Evolutionary conservation across 2,888 invertebrate species (phyloP).

Genomic region (Tetragnatha montana): DNA sequence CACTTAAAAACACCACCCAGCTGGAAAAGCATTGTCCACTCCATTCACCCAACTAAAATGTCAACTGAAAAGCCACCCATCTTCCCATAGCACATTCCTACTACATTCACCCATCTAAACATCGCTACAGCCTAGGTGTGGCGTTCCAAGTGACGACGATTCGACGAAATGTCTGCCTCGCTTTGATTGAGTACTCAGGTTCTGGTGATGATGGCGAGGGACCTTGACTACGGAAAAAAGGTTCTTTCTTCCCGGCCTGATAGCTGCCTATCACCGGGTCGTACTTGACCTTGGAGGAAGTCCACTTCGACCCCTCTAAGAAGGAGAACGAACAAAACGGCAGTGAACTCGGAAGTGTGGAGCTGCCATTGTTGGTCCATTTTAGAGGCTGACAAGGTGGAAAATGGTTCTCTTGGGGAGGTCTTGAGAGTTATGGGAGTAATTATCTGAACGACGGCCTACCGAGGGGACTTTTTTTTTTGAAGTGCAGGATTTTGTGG

Average conservation of each 20-base stretch:
- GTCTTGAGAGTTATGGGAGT: no score
- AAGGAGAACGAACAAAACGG: slow-evolving; percentile 20
- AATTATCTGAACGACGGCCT: no score
- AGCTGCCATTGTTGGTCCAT: slow-evolving; percentile 20
- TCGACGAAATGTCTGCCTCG: slow-evolving; percentile 3
- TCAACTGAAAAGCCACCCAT: no score
- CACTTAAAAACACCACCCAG: no score
- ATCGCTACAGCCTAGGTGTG: background rate
- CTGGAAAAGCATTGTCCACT: no score
- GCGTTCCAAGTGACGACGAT: background rate
- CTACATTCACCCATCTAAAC: no score
- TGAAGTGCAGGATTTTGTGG: no score
- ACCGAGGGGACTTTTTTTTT: no score
- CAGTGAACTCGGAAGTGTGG: slow-evolving; percentile 14
- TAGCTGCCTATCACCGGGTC: slow-evolving; percentile 35
- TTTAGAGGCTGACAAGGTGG: background rate
- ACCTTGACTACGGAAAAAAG: slow-evolving; percentile 37
- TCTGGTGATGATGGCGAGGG: background rate
- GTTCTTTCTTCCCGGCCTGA: slow-evolving; percentile 27
- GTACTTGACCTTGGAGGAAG: slow-evolving; percentile 52
- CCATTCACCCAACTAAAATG: no score
- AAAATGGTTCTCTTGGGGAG: background rate
- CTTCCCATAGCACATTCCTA: no score
- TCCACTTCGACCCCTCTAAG: slow-evolving; percentile 11
- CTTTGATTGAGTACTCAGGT: slow-evolving; percentile 1